phyloP scores from a whole-genome alignment of 2,113 vertebrate genomes.

The Charadrius vociferus region DNA sequence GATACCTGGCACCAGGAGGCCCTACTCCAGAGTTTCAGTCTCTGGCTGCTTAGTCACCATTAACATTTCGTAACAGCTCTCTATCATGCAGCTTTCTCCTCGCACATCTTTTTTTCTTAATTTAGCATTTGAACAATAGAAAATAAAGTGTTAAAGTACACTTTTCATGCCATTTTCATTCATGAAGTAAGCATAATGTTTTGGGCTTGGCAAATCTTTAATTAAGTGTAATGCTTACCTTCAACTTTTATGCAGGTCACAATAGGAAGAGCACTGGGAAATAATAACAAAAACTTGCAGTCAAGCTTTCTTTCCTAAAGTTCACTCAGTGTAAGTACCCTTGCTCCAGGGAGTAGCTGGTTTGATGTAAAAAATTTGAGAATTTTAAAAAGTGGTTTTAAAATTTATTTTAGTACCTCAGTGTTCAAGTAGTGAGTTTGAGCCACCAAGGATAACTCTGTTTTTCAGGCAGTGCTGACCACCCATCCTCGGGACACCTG shows the following conservation, averaged over 20 bases:
- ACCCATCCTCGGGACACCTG: background rate
- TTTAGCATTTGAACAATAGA: background rate
- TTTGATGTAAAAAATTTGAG: background rate
- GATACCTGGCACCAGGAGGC: too few relatives aligned
- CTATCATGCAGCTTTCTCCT: background rate
- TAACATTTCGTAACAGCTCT: background rate
- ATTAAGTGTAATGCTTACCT: background rate
- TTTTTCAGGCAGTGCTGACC: background rate
- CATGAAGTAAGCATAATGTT: background rate
- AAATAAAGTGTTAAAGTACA: background rate
- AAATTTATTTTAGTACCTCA: background rate
- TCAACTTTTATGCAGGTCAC: background rate
- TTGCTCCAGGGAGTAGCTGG: background rate
- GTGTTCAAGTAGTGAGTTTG: background rate
- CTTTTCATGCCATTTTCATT: background rate
- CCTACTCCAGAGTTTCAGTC: background rate
- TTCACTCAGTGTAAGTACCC: background rate
- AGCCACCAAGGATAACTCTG: background rate
- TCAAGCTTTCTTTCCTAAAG: background rate
- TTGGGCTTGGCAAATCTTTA: background rate
- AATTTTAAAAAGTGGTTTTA: background rate
- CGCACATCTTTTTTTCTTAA: background rate
- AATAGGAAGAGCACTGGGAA: background rate
- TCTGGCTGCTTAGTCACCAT: background rate
- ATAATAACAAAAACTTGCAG: background rate